Evolutionary conservation across 2,888 invertebrate genomes (phyloP), one percentile per base, ranked within the genome.

Genomic region (Matsumyia berberina): DNA sequence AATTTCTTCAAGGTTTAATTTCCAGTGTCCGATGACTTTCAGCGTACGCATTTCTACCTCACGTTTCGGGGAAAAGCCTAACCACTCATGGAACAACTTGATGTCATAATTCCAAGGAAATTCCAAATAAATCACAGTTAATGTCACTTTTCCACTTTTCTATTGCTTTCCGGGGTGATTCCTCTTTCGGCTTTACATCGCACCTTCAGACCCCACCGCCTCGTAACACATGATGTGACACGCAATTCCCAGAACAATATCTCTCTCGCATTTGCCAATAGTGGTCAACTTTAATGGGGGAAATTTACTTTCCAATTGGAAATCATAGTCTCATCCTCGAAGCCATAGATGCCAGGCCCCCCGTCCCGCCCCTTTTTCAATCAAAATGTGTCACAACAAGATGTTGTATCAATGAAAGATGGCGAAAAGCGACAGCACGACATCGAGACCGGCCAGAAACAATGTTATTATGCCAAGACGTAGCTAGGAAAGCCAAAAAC

Each of bases 301-400:
- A 76, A 77, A 82, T 64, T 55, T 55, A 60, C 39, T 82, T 82
- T 46, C 74, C 37, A 66, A 74, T 77, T 77, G 58, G 77, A 82
- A 82, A 72, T 46, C 24, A 33, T 53, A 37, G 57, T 57, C 44
- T 17, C 44, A 46, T 15, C n/a, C 44, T 24, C 24, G 24, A 24
- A 24, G 24, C 24, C 4, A 24, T 31, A 7, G 11, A 11, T 11
- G 5, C 44, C 2, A 5, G 29, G 4, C 7, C 19, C 29, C 58
- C 5, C 37, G 9, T 11, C n/a, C 0, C 33, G 4, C 19, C 37
- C 42, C 49, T 29, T 83, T 53, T 73, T 24, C 78, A 83, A 83
- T 83, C 73, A 78, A 49, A 83, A 73, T 51, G 62, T 83, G 83
- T 78, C 78, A 78, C 42, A 83, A 69, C 62, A 78, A 73, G 73